Base-by-base conservation (phyloP, 2,888 invertebrate species). In the Notodonta ziczac region DNA sequence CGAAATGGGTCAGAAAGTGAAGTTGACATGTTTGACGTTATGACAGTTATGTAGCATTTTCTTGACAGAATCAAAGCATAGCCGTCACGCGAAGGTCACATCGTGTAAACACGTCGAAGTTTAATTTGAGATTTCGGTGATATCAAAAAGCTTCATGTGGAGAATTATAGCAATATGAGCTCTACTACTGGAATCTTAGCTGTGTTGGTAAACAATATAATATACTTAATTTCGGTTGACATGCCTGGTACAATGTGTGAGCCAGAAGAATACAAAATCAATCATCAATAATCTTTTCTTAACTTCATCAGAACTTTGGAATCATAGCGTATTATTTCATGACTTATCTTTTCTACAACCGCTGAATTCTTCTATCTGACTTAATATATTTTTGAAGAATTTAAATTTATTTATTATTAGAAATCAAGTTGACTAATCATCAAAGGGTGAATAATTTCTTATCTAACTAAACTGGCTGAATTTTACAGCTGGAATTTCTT, bases 41-140 rank as follows among this genome's bases (percentile, higher is more conserved):
- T 55, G 72, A 75, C 69, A 74, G 72, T 69, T 74, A 60, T 69
- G 71, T 70, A 65, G 60, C 64, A 66, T 76, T 80, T 70, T 74
- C 69, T 73, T 74, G 77, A 75, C 76, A 74, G 66, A 70, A 62
- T 71, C 61, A 66, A 74, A 79, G 80, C 73, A 76, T 71, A 67
- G 67, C 56, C 64, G 57, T 68, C 74, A 76, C 73, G 73, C 69
- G 69, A 75, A 74, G 65, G 76, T 65, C 67, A 44, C 57, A 61
- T 59, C 59, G 61, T 61, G 65, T 63, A 69, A 71, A 77, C 70
- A 72, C 65, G 62, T 69, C 61, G 66, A 66, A 69, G 66, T 58
- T 61, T 61, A 48, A 67, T 66, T 59, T 56, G 50, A 39, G n/a
- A 39, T 54, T 54, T 39, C 8, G 7, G 35, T 35, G 54, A 39